Conservation (phyloP, 2,113 vertebrate species). For the Lichenostomus cassidix region DNA sequence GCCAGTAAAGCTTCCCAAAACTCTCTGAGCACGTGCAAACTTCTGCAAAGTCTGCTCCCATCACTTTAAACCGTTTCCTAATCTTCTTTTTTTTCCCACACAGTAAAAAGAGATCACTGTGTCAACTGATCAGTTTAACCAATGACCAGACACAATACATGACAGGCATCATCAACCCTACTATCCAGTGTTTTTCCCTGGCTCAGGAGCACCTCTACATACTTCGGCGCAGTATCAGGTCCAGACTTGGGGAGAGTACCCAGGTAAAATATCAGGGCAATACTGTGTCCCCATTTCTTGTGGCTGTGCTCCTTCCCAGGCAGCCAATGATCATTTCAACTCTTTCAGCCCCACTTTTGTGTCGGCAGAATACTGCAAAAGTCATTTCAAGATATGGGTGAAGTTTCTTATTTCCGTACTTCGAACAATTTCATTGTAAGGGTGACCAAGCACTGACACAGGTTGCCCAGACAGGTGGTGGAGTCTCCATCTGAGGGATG, state of each 20-base stretch:
- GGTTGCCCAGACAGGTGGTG: neutral
- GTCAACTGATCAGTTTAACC: neutral
- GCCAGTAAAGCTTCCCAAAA: neutral
- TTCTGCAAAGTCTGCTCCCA: neutral
- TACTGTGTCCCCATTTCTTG: neutral
- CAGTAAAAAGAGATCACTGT: neutral
- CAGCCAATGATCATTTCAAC: neutral
- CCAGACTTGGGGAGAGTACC: neutral
- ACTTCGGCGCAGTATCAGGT: neutral
- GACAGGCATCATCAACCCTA: neutral
- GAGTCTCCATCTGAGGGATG: neutral
- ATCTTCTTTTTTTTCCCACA: neutral
- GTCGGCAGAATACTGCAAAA: fast-evolving
- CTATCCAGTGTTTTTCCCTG: neutral
- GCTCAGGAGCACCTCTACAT: neutral
- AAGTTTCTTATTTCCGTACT: neutral
- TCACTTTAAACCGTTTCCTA: neutral
- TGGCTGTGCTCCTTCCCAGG: neutral
- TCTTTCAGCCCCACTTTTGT: neutral
- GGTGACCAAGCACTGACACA: neutral
- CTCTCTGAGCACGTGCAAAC: fast-evolving
- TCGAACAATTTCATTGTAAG: neutral
- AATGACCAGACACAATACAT: neutral
- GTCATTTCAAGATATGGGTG: neutral
- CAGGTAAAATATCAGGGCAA: neutral